Evolutionary conservation across 2,797 vertebrate species (phyloP).

Genomic region (Brotula barbata): DNA sequence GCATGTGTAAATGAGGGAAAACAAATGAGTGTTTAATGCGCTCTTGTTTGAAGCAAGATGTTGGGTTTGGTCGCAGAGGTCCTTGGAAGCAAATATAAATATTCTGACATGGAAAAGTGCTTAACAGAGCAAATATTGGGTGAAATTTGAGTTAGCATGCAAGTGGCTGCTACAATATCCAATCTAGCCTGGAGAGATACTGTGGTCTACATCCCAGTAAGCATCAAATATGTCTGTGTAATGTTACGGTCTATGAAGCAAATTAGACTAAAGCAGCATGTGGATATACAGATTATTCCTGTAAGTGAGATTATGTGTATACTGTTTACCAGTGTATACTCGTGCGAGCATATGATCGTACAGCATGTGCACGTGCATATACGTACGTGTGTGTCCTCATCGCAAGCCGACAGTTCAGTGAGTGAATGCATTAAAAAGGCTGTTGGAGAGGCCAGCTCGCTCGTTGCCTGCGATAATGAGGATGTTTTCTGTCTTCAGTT

Average conservation of each 20-base stretch:
- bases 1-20: too few relatives aligned
- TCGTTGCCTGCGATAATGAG: slow-evolving; percentile 76
- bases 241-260: too few relatives aligned
- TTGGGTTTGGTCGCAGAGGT: too few relatives aligned
- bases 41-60: too few relatives aligned
- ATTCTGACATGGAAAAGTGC: too few relatives aligned
- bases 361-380: slow-evolving; percentile 7
- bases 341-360: too few relatives aligned
- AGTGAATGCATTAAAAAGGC: slow-evolving; percentile 70
- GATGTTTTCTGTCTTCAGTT: slow-evolving; percentile 81
- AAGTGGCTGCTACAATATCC: neutral
- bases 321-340: neutral
- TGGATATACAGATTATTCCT: too few relatives aligned
- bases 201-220: slow-evolving; percentile 41
- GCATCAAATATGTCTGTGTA: slow-evolving; percentile 12
- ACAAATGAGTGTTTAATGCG: too few relatives aligned
- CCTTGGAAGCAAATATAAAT: too few relatives aligned
- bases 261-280: too few relatives aligned
- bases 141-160: neutral
- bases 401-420: slow-evolving; percentile 51
- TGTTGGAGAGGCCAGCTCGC: slow-evolving; percentile 60
- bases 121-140: too few relatives aligned
- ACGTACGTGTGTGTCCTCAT: slow-evolving; percentile 23
- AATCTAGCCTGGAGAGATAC: slow-evolving; percentile 28
- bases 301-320: too few relatives aligned